Base-by-base conservation (phyloP, 2,113 vertebrate species). In the Collichthys lucidus region DNA sequence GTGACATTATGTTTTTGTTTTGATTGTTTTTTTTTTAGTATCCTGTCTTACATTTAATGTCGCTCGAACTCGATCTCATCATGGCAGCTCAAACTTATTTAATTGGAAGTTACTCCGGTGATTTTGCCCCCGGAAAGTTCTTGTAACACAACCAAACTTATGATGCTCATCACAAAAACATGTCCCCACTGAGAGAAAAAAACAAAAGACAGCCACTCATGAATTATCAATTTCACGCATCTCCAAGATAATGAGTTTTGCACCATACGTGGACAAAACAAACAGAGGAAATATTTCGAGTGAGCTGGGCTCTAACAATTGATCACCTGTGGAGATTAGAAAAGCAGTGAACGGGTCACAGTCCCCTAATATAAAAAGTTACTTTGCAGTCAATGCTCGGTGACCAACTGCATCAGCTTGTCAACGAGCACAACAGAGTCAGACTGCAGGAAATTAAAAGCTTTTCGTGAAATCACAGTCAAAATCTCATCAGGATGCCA, bases 201-300 rank as follows among this genome's bases (percentile, higher is more conserved):
- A n/a, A 77, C 14, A 64, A 67, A 71, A 26, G 26, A 68, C 42
- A 4, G 10, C 40, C 47, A 50, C 60, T 63, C 78, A 20, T 72
- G 57, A 53, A 63, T 78, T 6, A 61, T 84, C 74, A 42, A 66
- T 74, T 64, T 65, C 17, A 62, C 44, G 14, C 82, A 69, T 69
- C 79, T 64, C 73, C 73, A 57, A 73, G 44, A 65, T 56, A 75
- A 80, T 62, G 46, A 75, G 44, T 56, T 83, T 76, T 73, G 40
- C 46, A 50, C 22, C 35, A 47, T 0, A 1, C 44, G 15, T 60
- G 55, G 44, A 10, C 14, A 77, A 77, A 87, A 60, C 47, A 85
- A 76, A 6, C 5, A 22, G 31, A 76, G 35, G 44, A 67, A 15
- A 47, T 17, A 44, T 26, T 72, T 22, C 2, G 0, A 64, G 19